Conservation (phyloP, 1,140 invertebrate genomes). For the Zelostemma sp. region DNA sequence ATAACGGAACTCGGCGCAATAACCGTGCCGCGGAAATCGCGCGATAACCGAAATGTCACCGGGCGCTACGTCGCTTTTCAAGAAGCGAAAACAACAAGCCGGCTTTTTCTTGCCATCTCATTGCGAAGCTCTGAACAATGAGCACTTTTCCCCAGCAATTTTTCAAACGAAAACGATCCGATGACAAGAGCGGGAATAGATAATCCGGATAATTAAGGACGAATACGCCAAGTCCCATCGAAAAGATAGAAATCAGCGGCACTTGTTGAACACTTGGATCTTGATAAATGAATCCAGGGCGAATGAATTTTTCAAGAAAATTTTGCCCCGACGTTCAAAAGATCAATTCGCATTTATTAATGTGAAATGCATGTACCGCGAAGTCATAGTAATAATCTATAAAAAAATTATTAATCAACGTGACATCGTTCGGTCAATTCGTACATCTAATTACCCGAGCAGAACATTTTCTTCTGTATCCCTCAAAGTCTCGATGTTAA, state of each 20-base stretch:
- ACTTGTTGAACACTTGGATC: neutral
- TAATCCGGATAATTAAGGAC: too few relatives aligned
- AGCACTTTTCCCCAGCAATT: neutral
- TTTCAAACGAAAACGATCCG: neutral
- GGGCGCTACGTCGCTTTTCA: conserved; percentile 35
- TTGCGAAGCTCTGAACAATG: neutral
- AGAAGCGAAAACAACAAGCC: conserved; percentile 22
- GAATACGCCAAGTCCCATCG: neutral
- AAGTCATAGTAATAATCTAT: too few relatives aligned
- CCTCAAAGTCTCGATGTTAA: conserved; percentile 16
- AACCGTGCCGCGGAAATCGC: conserved; percentile 48
- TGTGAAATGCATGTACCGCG: too few relatives aligned
- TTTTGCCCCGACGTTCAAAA: too few relatives aligned
- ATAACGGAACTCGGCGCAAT: conserved; percentile 43
- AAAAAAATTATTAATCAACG: too few relatives aligned
- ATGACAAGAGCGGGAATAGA: too few relatives aligned
- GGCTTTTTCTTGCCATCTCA: neutral
- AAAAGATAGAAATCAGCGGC: neutral
- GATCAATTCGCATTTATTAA: too few relatives aligned
- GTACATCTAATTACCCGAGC: too few relatives aligned
- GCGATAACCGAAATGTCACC: conserved; percentile 53
- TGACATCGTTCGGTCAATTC: too few relatives aligned
- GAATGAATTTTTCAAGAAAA: neutral
- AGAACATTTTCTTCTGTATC: conserved; percentile 7
- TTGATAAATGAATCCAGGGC: neutral